A percentile compares a stretch with the other conserved stretches of the same genome.
Conservation (phyloP, 2,888 invertebrate species). For the Pheosia gnoma region DNA sequence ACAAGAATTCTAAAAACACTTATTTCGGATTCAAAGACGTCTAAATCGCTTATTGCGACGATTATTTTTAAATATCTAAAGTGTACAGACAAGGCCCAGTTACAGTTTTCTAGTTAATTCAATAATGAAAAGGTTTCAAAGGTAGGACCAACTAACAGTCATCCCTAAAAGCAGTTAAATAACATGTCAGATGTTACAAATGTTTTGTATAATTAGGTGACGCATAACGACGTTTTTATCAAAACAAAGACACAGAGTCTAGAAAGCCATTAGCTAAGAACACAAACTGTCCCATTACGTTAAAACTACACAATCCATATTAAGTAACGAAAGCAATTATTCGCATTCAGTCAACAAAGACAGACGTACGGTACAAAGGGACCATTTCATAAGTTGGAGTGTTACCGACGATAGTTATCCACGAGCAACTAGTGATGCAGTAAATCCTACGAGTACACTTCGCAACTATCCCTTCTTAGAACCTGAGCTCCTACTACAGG, state of each 20-base stretch:
- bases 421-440: slow-evolving; percentile 76
- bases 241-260: slow-evolving; percentile 57
- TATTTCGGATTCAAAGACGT: no score
- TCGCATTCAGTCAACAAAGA: slow-evolving; percentile 70
- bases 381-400: slow-evolving; percentile 76
- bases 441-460: slow-evolving; percentile 73
- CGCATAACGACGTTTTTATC: slow-evolving; percentile 47
- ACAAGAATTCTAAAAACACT: no score
- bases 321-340: slow-evolving; percentile 72
- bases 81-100: no score
- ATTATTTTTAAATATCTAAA: no score
- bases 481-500: slow-evolving; percentile 56
- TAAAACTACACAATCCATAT: slow-evolving; percentile 71
- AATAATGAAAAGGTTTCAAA: no score
- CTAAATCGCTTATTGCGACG: no score
- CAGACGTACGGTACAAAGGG: slow-evolving; percentile 61
- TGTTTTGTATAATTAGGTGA: slow-evolving; percentile 11
- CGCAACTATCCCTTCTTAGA: slow-evolving; percentile 64
- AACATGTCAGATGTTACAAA: neutral
- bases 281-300: slow-evolving; percentile 70
- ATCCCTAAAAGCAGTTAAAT: no score
- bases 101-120: no score
- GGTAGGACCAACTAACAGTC: no score
- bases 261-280: slow-evolving; percentile 71
- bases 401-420: slow-evolving; percentile 72